Base-by-base conservation (phyloP, 2,797 vertebrate species). In the Lerista edwardsae region DNA sequence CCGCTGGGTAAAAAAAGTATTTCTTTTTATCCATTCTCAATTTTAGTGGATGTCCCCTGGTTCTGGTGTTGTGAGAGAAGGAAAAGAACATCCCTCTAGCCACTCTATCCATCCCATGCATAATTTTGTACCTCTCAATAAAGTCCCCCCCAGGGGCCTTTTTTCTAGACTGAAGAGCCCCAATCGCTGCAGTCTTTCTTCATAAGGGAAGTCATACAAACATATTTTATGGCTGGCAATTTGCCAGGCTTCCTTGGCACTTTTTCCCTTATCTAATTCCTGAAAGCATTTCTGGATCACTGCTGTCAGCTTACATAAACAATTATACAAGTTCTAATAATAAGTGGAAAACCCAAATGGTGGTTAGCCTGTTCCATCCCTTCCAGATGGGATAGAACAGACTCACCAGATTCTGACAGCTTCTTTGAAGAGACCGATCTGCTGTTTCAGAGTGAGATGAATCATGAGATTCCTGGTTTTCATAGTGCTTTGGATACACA, bases 251-350 rank as follows among this genome's bases (percentile, higher is more conserved):
- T 74, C 31, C 78, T 14, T 5, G 82, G 41, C 31, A 61, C 21
- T 74, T 25, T 27, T 74, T 69, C 61, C 90, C 34, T 25, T 82
- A 25, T 84, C 31, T 86, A 7, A n/a, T 41, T 87, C 68, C 61
- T 39, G 47, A 85, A 84, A 83, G 3, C 57, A 82, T 94, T 76
- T 88, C n/a, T 71, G 12, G 15, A 79, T 90, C 25, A 4, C 36
- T 76, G 84, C 81, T 84, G 88, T 62, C 12, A 72, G 14, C 36
- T 51, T 88, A 41, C 8, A 61, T 11, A 84, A 83, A 89, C n/a
- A 57, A 57, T 67, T 55, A 10, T 51, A 78, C 73, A 87, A 23
- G 62, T 86, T 90, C 31, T 86, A 75, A 71, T 19, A 15, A 86
- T 90, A 82, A 36, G 25, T 75, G 86, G 75, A 84, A 90, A 90